These are phyloP conservation scores for Etheostoma nigrum DNA, from an alignment of 2,797 vertebrate species.

Conservation along the genomic window DNA sequence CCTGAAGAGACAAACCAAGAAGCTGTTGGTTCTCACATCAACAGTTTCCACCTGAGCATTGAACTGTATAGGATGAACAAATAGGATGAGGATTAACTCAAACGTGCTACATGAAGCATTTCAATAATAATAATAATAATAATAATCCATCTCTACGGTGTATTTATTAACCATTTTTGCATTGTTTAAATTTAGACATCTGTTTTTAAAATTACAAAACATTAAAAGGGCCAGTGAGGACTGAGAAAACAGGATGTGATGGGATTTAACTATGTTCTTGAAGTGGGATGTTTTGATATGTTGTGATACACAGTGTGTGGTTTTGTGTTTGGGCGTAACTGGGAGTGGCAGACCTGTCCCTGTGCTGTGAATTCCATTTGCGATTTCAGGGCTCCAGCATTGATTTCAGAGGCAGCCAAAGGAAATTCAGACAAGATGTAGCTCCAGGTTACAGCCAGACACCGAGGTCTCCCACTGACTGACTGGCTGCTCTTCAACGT, in stretches of 20 bases:
- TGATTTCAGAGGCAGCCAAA: constrained; percentile 35
- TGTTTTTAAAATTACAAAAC: not conserved
- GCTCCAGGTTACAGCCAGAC: constrained; percentile 71
- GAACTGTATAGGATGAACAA: constrained; percentile 21
- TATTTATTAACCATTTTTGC: not conserved
- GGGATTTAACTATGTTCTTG: not conserved
- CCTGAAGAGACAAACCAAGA: constrained; percentile 64
- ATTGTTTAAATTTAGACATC: not conserved
- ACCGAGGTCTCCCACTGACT: constrained; percentile 39
- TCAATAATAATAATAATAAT: not conserved
- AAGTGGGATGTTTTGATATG: not conserved
- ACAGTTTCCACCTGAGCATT: constrained; percentile 31
- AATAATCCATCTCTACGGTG: not conserved
- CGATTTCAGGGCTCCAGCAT: constrained; percentile 38
- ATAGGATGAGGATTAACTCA: not conserved
- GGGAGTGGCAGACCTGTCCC: constrained; percentile 52
- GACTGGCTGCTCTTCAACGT: constrained; percentile 24
- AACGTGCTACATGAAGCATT: not conserved
- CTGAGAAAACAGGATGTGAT: not conserved
- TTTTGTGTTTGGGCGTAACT: not conserved
- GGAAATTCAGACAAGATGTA: not conserved
- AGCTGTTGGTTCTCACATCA: constrained; percentile 12
- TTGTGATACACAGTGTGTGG: not conserved
- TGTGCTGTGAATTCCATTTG: constrained; percentile 66
- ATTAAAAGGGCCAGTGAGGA: not conserved